Conservation (phyloP, 30 jellyfish, hydroid and myxozoan species). For the Rhopilema esculentum region DNA sequence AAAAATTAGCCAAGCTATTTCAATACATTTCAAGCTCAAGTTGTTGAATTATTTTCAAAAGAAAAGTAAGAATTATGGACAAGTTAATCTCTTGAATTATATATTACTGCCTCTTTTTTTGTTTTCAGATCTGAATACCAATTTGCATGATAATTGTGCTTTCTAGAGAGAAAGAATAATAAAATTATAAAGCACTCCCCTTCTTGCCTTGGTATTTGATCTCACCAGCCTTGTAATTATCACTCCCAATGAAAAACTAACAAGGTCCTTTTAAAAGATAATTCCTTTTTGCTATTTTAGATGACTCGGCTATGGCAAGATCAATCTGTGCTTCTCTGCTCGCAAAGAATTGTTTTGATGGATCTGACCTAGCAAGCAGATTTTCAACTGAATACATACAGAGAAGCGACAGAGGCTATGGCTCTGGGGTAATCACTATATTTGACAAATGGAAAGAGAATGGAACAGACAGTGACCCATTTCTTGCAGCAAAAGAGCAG, state of each 20-base stretch:
- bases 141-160: neutral
- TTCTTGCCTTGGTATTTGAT: no score
- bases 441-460: constrained; percentile 78
- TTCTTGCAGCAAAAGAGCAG: constrained; percentile 74
- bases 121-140: neutral
- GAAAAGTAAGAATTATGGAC: no score
- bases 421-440: constrained; percentile 66
- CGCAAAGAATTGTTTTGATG: constrained; percentile 72
- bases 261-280: no score
- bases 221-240: no score
- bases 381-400: constrained; percentile 63
- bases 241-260: no score
- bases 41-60: no score
- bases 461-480: constrained; percentile 48
- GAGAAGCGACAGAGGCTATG: constrained; percentile 89
- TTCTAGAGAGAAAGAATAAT: neutral
- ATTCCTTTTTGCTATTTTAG: constrained; percentile 44
- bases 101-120: no score
- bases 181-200: no score
- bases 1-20: no score
- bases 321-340: constrained; percentile 83
- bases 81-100: no score
- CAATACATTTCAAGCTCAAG: no score
- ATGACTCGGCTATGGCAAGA: constrained; percentile 93
- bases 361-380: constrained; percentile 75